Evolutionary conservation across 2,797 vertebrate genomes (phyloP), one percentile per base, ranked within the genome.

Genomic region (Urosaurus nigricauda): DNA sequence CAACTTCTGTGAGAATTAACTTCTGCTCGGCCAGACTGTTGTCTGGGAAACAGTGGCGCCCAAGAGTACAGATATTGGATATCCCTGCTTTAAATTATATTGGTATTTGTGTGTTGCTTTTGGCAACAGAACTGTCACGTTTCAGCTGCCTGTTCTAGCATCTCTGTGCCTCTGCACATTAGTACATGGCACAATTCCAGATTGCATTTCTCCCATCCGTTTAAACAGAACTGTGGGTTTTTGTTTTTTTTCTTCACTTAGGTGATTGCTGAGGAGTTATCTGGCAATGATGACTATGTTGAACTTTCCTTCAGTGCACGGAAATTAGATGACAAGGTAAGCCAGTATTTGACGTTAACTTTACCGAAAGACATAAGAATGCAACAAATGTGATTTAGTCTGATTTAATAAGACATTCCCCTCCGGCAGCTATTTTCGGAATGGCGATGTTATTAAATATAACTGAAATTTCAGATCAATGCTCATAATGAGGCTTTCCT

Each of bases 301-400:
- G 99, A 99, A 94, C 98, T 99, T 91, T 98, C 98, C 71, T 99
- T 99, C 97, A 99, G 98, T 4, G 99, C 99, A 83, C 98, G 98
- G 84, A 99, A 99, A 95, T 97, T 99, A 84, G 99, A 99, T 94
- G 99, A 99, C 97, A 99, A 99, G 98, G 98, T 99, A 96, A 94
- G 95, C 91, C 89, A 93, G 95, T 91, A 89, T 88, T 94, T 68
- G 83, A 47, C 94, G 84, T 95, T 95, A 94, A 94, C 94, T 90
- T 96, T 91, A 84, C 58, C 85, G 87, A 83, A 92, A 93, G 88
- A 92, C 91, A 60, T 58, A 93, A 94, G 96, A 94, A 93, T 90
- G 89, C 92, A 68, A 83, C 84, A 94, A 91, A 91, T 88, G 90
- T 35, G 71, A 85, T 92, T 94, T 95, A 95, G 96, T 96, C 88